Percentiles rank a stretch among this genome's conserved stretches.
Conservation (phyloP, 2,113 vertebrate species). For the Casuarius casuarius region DNA sequence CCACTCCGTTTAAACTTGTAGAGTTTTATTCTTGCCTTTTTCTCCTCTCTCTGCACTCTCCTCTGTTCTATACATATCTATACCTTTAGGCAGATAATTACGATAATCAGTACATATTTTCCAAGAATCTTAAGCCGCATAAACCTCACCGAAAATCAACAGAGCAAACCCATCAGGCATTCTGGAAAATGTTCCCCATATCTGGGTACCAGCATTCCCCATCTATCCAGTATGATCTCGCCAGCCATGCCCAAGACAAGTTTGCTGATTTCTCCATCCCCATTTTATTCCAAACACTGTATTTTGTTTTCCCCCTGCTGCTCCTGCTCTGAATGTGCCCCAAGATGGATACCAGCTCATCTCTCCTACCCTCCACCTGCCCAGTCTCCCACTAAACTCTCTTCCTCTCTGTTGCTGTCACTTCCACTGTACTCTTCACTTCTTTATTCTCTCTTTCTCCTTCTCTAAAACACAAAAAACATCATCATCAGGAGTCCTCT, state of each 20-base stretch:
- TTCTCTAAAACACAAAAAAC: not conserved
- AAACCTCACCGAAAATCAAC: not conserved
- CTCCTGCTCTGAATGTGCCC: not conserved
- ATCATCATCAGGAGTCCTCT: not conserved
- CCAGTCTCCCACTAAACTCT: not conserved
- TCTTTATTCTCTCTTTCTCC: not conserved
- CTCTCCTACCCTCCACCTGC: not conserved
- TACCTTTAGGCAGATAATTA: not conserved
- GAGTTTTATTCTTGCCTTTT: not conserved
- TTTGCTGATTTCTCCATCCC: not conserved
- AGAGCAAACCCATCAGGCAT: not conserved
- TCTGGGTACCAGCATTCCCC: not conserved
- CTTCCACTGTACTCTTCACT: not conserved
- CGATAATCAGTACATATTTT: not conserved
- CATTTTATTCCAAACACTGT: not conserved
- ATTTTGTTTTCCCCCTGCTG: not conserved
- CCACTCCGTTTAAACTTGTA: not conserved
- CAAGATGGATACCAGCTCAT: not conserved
- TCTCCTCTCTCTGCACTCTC: not conserved
- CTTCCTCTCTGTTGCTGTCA: not conserved
- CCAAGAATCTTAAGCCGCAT: not conserved
- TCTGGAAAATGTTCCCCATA: not conserved
- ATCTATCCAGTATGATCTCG: not conserved
- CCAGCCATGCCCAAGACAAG: not conserved
- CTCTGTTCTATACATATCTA: not conserved